These are phyloP conservation scores for Eptatretus atami DNA, from an alignment of 2,797 vertebrate species.

Conservation along the genomic window DNA sequence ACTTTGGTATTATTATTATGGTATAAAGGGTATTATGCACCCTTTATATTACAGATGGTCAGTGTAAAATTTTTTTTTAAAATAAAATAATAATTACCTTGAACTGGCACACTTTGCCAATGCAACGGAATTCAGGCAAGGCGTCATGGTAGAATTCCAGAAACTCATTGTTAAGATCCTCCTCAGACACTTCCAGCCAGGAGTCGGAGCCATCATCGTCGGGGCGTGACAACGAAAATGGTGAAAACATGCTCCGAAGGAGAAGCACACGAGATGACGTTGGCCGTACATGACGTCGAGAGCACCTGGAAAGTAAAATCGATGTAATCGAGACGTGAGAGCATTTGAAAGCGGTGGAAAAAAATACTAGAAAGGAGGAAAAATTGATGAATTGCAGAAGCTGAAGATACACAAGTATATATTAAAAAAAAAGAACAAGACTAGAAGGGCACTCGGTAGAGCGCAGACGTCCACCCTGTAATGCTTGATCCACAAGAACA, in stretches of 20 bases:
- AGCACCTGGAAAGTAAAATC: slow-evolving; percentile 26
- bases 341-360: too few species aligned
- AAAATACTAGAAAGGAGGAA: too few species aligned
- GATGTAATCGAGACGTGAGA: too few species aligned
- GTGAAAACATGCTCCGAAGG: slow-evolving; percentile 56
- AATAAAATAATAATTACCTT: slow-evolving; percentile 25
- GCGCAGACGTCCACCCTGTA: too few species aligned
- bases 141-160: slow-evolving; percentile 73
- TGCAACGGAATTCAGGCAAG: slow-evolving; percentile 50
- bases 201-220: slow-evolving; percentile 82
- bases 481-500: too few species aligned
- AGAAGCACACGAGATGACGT: slow-evolving; percentile 43
- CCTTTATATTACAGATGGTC: background rate
- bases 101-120: slow-evolving; percentile 69
- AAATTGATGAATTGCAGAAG: too few species aligned
- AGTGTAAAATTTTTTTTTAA: background rate
- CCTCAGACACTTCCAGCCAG: slow-evolving; percentile 64
- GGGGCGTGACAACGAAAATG: slow-evolving; percentile 54
- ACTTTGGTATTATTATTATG: too few species aligned
- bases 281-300: slow-evolving; percentile 51
- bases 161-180: slow-evolving; percentile 68
- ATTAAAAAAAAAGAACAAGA: too few species aligned
- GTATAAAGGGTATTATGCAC: too few species aligned
- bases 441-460: too few species aligned
- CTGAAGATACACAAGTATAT: too few species aligned